Evolutionary conservation across 2,888 invertebrate genomes (phyloP).

Genomic region (Trachelus troglodyta): DNA sequence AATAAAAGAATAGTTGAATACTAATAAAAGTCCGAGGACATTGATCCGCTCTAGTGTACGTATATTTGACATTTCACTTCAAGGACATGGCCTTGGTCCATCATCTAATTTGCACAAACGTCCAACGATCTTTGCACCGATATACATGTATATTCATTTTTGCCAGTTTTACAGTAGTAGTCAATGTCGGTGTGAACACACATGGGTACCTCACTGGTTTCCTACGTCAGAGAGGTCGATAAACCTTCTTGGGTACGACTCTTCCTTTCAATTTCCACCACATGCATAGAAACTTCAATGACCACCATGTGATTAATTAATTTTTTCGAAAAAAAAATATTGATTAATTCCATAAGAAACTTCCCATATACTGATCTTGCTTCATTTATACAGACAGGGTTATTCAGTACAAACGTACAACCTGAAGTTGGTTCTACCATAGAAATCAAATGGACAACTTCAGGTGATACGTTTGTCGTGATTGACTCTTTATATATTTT

Average conservation of each 20-base stretch:
- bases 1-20: background rate
- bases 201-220: background rate
- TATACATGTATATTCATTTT: background rate
- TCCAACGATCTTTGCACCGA: background rate
- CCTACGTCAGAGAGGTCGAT: background rate
- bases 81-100: constrained; percentile 3
- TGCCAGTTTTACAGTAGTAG: background rate
- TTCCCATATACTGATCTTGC: background rate
- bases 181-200: background rate
- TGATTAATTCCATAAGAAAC: background rate
- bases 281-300: background rate
- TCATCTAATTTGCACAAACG: constrained; percentile 1
- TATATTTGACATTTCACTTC: constrained; percentile 1
- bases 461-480: too few relatives aligned
- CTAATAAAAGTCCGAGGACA: background rate
- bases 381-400: background rate
- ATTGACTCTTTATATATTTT: background rate
- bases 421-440: background rate
- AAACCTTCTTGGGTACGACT: background rate
- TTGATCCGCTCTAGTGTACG: background rate
- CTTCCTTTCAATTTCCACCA: background rate
- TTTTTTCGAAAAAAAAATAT: background rate
- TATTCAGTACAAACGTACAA: background rate
- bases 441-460: background rate
- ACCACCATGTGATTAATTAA: background rate